Evolutionary conservation across 1,140 invertebrate genomes (phyloP), one percentile per base, ranked within the genome.

Genomic region (Laodelphax striatellus): DNA sequence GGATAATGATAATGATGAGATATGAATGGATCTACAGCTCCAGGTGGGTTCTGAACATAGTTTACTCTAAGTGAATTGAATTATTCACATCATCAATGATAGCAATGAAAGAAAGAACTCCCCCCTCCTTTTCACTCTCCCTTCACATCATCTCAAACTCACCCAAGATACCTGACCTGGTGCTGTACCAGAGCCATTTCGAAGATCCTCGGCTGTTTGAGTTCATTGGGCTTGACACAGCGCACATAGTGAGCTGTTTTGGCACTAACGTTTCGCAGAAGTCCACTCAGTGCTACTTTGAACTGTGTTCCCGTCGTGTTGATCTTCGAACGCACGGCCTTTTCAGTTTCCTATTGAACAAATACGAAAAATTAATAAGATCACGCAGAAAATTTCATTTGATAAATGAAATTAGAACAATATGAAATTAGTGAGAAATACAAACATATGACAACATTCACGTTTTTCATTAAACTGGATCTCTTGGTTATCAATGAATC

Each of bases 201-300:
- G 82, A 86, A 90, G 63, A 87, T 85, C n/a, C 78, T 74, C 0
- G 86, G 76, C 69, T 77, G 79, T 69, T 88, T 88, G 9, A 82
- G 85, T 69, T 89, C 85, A 68, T 89, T 89, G 2, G 87, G 87
- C 69, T 89, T 89, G 60, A 89, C 87, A 68, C 87, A 90, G 34
- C 86, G 70, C 42, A 90, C 79, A 64, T 86, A 85, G 77, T 87
- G 85, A 22, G 87, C 85, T 5, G 82, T 82, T 67, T 86, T 87
- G 63, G 81, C 79, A 77, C 82, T 86, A 63, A 89, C 68, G 59
- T 85, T 85, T 13, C 78, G 79, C 2, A 88, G 83, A n/a, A 89
- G 74, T 54, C 79, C 75, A 69, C 85, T 87, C 10, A 85, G 84
- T 70, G 89, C 85, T 43, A 74, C 83, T 70, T 82, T 80, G 63